Evolutionary conservation across 2,888 invertebrate species (phyloP).

Genomic region (Laspeyria flexula): DNA sequence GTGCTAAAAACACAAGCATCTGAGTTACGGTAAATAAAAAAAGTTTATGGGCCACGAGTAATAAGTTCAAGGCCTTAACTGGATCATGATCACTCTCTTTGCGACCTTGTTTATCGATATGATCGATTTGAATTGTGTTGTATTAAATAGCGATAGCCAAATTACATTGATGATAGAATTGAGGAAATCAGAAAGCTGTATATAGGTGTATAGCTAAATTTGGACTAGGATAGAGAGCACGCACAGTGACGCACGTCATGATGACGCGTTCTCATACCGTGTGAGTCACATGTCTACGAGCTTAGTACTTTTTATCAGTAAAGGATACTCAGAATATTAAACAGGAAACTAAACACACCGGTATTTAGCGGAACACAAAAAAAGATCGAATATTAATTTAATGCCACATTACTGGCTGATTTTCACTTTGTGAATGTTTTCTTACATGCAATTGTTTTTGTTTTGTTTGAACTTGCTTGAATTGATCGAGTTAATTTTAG

Average conservation of each 20-base stretch:
- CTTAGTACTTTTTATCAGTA: too few relatives aligned
- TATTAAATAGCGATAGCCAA: background rate
- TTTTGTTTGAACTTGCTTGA: too few relatives aligned
- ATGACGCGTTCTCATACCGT: conserved; percentile 14
- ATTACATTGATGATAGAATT: conserved; percentile 3
- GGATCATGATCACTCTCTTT: conserved; percentile 14
- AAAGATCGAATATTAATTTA: too few relatives aligned
- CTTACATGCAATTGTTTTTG: too few relatives aligned
- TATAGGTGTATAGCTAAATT: background rate
- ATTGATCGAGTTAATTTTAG: too few relatives aligned
- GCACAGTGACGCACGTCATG: conserved; percentile 13
- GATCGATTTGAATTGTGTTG: background rate
- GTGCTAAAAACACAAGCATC: background rate
- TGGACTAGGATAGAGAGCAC: background rate
- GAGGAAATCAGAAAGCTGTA: background rate
- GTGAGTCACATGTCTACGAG: conserved; percentile 29
- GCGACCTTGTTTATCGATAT: conserved; percentile 22
- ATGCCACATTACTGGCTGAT: too few relatives aligned
- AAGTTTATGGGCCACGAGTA: conserved; percentile 12
- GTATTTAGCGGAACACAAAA: too few relatives aligned
- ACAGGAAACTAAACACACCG: too few relatives aligned
- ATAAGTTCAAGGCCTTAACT: conserved; percentile 37
- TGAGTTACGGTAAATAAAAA: background rate
- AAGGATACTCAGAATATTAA: too few relatives aligned
- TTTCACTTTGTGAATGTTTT: too few relatives aligned